These are phyloP conservation scores for Mohoua ochrocephala DNA, from an alignment of 2,113 vertebrate genomes.

Conservation along the genomic window DNA sequence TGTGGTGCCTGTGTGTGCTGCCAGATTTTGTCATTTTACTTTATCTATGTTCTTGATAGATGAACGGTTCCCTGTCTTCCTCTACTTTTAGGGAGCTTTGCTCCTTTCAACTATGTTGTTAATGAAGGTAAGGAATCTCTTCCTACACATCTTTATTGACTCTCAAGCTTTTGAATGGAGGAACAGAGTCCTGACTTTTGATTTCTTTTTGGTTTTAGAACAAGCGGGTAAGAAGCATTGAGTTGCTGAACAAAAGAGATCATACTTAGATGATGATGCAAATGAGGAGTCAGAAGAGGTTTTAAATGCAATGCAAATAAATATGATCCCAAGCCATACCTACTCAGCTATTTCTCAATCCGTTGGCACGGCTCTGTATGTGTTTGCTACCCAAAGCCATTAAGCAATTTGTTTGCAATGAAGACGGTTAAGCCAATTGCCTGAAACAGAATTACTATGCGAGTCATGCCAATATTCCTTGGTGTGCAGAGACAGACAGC, in stretches of 20 bases:
- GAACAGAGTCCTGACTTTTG: background rate
- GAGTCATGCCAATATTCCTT: background rate
- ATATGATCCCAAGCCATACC: background rate
- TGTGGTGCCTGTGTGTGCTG: background rate
- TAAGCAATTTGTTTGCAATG: background rate
- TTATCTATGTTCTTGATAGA: background rate
- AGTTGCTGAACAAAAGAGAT: background rate
- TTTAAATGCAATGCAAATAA: constrained; percentile 15
- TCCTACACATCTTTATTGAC: background rate
- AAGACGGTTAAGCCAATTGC: background rate
- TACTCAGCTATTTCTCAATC: background rate
- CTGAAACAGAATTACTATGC: background rate
- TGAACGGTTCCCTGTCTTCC: background rate
- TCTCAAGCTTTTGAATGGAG: background rate
- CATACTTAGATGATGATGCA: background rate
- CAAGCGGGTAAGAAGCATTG: background rate
- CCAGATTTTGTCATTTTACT: constrained; percentile 14
- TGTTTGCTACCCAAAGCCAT: constrained; percentile 4
- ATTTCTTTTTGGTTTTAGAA: background rate
- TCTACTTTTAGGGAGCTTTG: background rate
- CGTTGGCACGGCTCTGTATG: background rate
- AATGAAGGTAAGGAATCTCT: background rate
- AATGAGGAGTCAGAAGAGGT: background rate
- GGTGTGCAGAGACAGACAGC: background rate
- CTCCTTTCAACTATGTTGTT: background rate